phyloP scores from a whole-genome alignment of 1,140 invertebrate genomes.

The Scaptomyza hsui region DNA sequence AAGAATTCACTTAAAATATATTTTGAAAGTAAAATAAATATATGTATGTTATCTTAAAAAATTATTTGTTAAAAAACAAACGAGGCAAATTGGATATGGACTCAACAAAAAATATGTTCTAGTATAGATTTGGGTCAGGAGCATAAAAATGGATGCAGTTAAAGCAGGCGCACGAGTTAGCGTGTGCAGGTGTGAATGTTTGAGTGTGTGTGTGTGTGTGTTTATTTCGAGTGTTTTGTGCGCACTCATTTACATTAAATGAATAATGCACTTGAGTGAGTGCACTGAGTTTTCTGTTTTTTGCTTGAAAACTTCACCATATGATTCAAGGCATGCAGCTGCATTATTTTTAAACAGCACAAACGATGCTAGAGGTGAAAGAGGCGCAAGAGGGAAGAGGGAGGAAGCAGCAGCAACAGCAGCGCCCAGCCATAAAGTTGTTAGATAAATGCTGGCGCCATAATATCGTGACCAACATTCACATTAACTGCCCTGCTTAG shows the following conservation, averaged over 20 bases:
- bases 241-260: constrained; percentile 71
- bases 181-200: too few relatives aligned
- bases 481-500: constrained; percentile 40
- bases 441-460: constrained; percentile 32
- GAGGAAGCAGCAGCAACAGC: background rate
- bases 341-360: constrained; percentile 1
- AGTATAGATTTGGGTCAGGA: background rate
- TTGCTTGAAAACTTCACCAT: constrained; percentile 1
- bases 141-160: background rate
- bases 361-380: background rate
- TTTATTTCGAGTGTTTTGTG: constrained; percentile 10
- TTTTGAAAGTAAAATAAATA: too few relatives aligned
- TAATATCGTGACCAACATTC: constrained; percentile 29
- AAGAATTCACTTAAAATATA: too few relatives aligned
- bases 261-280: constrained; percentile 71
- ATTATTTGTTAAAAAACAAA: too few relatives aligned
- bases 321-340: background rate
- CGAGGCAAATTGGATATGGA: too few relatives aligned
- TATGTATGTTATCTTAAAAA: too few relatives aligned
- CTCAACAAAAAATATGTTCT: background rate
- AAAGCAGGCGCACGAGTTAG: constrained; percentile 11
- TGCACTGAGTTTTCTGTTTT: constrained; percentile 28
- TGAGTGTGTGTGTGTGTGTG: constrained; percentile 13
- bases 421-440: constrained; percentile 37
- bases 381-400: background rate